Conservation (phyloP, 2,113 vertebrate species). For the Triplophysa tibetana region DNA sequence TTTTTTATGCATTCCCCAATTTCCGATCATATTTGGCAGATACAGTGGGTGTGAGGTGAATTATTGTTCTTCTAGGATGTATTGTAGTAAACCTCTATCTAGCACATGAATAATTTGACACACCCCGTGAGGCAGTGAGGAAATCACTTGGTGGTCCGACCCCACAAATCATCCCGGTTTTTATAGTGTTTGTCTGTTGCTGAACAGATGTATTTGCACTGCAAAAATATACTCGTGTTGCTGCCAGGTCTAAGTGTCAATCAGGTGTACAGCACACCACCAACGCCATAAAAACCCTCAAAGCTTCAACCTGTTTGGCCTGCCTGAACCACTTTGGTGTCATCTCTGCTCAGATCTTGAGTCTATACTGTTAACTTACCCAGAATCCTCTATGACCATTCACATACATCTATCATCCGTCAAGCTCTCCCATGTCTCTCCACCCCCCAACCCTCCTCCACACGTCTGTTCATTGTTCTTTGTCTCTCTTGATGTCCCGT, state of each 20-base stretch:
- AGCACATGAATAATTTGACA: background rate
- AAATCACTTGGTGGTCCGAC: background rate
- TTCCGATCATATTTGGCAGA: too few relatives aligned
- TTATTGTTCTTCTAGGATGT: too few relatives aligned
- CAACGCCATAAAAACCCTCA: conserved; percentile 38
- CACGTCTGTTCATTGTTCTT: conserved; percentile 90
- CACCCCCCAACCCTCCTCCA: conserved; percentile 69
- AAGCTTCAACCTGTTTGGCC: conserved; percentile 9
- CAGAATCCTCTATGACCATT: background rate
- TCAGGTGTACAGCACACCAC: conserved; percentile 18
- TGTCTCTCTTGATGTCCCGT: conserved; percentile 91
- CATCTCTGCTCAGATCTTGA: background rate
- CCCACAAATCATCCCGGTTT: conserved; percentile 17
- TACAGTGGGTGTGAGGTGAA: too few relatives aligned
- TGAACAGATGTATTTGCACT: conserved; percentile 48
- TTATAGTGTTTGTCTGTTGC: conserved; percentile 37
- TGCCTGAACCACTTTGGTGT: conserved; percentile 35
- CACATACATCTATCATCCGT: conserved; percentile 12
- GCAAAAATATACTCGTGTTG: conserved; percentile 49
- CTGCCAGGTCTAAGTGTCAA: conserved; percentile 40
- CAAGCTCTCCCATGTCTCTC: conserved; percentile 69
- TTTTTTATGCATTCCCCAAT: too few relatives aligned
- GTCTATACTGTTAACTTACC: background rate
- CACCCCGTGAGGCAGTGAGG: conserved; percentile 4
- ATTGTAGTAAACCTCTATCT: too few relatives aligned